A percentile compares a stretch with the other conserved stretches of the same genome.
Conservation (phyloP, 2,888 invertebrate species). For the Cetonia aurata region DNA sequence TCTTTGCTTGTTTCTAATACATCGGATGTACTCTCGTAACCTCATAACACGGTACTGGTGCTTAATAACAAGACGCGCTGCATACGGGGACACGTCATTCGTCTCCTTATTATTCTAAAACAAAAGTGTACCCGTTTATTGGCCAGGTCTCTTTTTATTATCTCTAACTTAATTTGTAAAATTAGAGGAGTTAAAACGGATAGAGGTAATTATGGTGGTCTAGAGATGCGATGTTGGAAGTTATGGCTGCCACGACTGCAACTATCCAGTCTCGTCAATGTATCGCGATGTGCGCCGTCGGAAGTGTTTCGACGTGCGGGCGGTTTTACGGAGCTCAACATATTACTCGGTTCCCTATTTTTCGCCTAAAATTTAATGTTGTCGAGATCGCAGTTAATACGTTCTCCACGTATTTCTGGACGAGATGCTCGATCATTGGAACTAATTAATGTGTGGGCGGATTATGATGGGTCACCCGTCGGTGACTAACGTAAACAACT, state of each 20-base stretch:
- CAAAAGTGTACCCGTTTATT: slow-evolving; percentile 39
- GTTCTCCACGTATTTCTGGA: slow-evolving; percentile 12
- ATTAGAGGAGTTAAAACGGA: slow-evolving; percentile 47
- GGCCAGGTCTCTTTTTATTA: slow-evolving; percentile 39
- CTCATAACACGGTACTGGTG: background rate
- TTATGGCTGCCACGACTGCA: background rate
- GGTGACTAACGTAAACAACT: slow-evolving; percentile 28
- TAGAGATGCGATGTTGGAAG: slow-evolving; percentile 24
- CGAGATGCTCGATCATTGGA: slow-evolving; percentile 33
- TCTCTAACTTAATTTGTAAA: slow-evolving; percentile 45
- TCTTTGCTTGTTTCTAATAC: background rate
- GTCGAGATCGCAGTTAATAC: slow-evolving; percentile 1
- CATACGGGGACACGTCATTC: slow-evolving; percentile 9
- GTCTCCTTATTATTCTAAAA: slow-evolving; percentile 42
- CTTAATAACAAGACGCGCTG: background rate
- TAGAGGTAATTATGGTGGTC: slow-evolving; percentile 43
- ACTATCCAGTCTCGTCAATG: slow-evolving; percentile 5
- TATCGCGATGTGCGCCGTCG: slow-evolving; percentile 11
- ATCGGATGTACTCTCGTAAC: background rate
- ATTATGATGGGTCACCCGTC: slow-evolving; percentile 27
- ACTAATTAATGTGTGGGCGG: slow-evolving; percentile 36
- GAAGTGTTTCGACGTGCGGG: slow-evolving; percentile 32
- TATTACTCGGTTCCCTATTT: background rate
- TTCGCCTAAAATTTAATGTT: slow-evolving; percentile 31
- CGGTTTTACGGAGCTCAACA: slow-evolving; percentile 3